A percentile compares a stretch with the other conserved stretches of the same genome.
These are phyloP conservation scores for Hippocampus abdominalis DNA, from an alignment of 2,113 vertebrate genomes.

Conservation along the genomic window DNA sequence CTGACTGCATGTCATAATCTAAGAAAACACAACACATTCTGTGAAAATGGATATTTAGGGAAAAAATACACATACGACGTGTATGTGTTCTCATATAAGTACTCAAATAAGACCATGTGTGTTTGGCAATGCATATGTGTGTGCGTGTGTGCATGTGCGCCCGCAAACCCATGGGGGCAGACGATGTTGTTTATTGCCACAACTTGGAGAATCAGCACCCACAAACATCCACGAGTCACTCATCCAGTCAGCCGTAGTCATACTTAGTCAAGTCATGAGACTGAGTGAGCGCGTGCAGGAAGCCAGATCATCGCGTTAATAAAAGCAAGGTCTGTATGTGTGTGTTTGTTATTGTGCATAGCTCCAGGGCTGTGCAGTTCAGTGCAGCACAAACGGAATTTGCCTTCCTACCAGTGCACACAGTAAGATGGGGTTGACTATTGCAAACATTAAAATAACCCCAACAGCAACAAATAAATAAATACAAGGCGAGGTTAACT, in stretches of 20 bases:
- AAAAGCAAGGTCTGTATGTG: constrained; percentile 36
- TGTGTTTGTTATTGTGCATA: constrained; percentile 13
- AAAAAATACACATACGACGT: neutral
- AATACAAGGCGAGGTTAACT: constrained; percentile 15
- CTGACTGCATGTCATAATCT: neutral
- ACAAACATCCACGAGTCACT: constrained; percentile 38
- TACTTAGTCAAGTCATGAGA: constrained; percentile 51
- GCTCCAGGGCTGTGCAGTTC: constrained; percentile 34
- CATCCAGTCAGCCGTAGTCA: constrained; percentile 55
- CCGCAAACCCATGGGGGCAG: constrained; percentile 1
- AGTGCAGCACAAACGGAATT: constrained; percentile 29
- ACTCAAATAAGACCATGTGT: no score
- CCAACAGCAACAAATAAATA: no score
- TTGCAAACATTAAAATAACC: no score
- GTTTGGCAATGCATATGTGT: neutral
- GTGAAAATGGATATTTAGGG: neutral
- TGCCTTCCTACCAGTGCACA: neutral
- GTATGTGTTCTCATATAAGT: neutral
- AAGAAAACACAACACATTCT: neutral
- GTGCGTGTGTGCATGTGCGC: neutral
- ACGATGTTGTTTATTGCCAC: constrained; percentile 30
- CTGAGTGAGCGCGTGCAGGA: constrained; percentile 43
- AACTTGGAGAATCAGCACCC: constrained; percentile 18
- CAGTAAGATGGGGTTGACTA: neutral
- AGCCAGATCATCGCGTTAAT: constrained; percentile 42